Evolutionary conservation across 2,888 invertebrate genomes (phyloP).

Genomic region (Ptycholaimellus sp.): DNA sequence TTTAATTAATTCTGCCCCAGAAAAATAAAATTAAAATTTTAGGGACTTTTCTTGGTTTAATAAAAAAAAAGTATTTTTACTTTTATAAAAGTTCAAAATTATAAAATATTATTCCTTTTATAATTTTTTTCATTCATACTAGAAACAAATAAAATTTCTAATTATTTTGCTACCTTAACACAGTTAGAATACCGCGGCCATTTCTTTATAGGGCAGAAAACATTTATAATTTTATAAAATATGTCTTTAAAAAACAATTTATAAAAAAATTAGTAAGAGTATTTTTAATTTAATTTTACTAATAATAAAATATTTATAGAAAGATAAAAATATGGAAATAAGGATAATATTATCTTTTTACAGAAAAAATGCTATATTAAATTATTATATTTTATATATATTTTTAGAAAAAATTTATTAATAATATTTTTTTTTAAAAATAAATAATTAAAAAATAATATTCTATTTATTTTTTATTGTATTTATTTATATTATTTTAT

Average conservation of each 20-base stretch:
- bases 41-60: conserved; percentile 13
- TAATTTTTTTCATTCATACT: conserved; percentile 19
- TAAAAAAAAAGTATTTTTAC: conserved; percentile 12
- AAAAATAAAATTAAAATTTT: too few relatives aligned
- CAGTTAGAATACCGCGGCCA: conserved; percentile 53
- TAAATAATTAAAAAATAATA: neutral
- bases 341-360: too few relatives aligned
- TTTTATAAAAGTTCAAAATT: conserved; percentile 11
- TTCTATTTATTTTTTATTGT: conserved; percentile 46
- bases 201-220: conserved; percentile 52
- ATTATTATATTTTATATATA: too few relatives aligned
- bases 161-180: conserved; percentile 57
- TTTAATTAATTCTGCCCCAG: too few relatives aligned
- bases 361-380: too few relatives aligned
- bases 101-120: too few relatives aligned
- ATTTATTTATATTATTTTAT: conserved; percentile 41
- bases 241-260: too few relatives aligned
- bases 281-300: conserved; percentile 13
- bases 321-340: conserved; percentile 4
- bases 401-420: too few relatives aligned
- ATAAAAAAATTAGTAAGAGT: too few relatives aligned
- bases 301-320: conserved; percentile 9
- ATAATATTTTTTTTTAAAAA: too few relatives aligned
- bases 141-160: conserved; percentile 55
- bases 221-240: conserved; percentile 32